Conservation (phyloP, 1,140 invertebrate genomes). For the Trichonephila clavata region DNA sequence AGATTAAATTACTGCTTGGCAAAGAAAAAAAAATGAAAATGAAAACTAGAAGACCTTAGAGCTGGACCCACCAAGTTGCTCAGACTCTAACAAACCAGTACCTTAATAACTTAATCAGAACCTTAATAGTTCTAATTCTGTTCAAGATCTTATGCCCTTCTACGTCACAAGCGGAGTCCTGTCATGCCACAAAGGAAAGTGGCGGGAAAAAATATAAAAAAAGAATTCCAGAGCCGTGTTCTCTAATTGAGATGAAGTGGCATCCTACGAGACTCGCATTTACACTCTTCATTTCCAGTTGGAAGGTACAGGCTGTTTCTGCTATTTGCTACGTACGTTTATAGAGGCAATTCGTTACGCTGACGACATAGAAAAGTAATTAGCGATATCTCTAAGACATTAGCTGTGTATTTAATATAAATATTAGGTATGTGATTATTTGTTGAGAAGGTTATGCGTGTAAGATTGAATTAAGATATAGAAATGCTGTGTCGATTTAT, state of each 20-base stretch:
- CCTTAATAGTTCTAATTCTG: slow-evolving; percentile 45
- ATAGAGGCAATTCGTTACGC: neutral
- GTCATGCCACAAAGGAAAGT: slow-evolving; percentile 30
- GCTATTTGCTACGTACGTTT: neutral
- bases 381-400: neutral
- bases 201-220: slow-evolving; percentile 5
- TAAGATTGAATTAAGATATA: no score
- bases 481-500: no score
- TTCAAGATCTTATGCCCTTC: slow-evolving; percentile 1
- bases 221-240: slow-evolving; percentile 7
- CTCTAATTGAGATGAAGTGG: slow-evolving; percentile 47
- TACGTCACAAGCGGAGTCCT: neutral
- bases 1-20: neutral
- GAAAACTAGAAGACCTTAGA: neutral
- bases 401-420: neutral
- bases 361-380: neutral
- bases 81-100: neutral
- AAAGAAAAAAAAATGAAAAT: neutral
- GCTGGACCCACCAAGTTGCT: slow-evolving; percentile 1
- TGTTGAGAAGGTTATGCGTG: neutral
- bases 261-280: slow-evolving; percentile 40
- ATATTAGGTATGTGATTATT: neutral
- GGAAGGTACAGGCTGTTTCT: neutral
- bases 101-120: slow-evolving; percentile 46
- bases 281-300: neutral